These are phyloP conservation scores for Zaprionus kolodkinae DNA, from an alignment of 1,140 invertebrate species.

Conservation along the genomic window DNA sequence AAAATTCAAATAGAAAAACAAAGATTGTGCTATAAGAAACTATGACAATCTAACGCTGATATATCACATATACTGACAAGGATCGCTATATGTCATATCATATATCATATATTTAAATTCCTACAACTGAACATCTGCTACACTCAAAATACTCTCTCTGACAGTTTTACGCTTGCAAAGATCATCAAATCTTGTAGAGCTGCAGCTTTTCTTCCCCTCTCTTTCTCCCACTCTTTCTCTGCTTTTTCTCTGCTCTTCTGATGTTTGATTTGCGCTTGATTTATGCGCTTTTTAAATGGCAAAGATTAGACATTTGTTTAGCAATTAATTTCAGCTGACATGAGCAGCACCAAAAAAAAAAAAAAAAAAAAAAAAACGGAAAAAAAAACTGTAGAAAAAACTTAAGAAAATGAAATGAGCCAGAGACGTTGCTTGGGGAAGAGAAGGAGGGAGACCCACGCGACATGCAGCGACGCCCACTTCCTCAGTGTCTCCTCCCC, in stretches of 20 bases:
- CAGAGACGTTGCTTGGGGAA: constrained; percentile 8
- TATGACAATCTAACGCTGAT: too few species aligned
- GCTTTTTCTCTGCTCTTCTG: constrained; percentile 6
- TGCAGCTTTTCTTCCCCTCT: neutral
- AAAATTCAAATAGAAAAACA: too few species aligned
- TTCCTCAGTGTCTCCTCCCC: neutral
- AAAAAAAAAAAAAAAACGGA: neutral
- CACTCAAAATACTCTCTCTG: neutral
- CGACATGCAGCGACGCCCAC: constrained; percentile 42
- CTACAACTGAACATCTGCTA: too few species aligned
- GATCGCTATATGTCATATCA: too few species aligned
- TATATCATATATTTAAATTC: too few species aligned
- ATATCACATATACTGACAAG: too few species aligned
- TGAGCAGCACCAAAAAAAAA: constrained; percentile 16
- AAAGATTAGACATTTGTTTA: constrained; percentile 82
- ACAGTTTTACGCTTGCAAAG: neutral
- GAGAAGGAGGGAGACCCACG: constrained; percentile 18
- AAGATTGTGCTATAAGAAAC: too few species aligned
- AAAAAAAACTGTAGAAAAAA: constrained; percentile 4
- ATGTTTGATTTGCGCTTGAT: constrained; percentile 79
- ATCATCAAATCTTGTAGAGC: neutral
- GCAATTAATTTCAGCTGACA: constrained; percentile 79
- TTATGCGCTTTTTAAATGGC: constrained; percentile 81
- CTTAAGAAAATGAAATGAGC: constrained; percentile 37
- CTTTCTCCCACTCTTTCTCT: neutral